These are phyloP conservation scores for Endomychus coccineus DNA, from an alignment of 2,888 invertebrate genomes.

Conservation along the genomic window DNA sequence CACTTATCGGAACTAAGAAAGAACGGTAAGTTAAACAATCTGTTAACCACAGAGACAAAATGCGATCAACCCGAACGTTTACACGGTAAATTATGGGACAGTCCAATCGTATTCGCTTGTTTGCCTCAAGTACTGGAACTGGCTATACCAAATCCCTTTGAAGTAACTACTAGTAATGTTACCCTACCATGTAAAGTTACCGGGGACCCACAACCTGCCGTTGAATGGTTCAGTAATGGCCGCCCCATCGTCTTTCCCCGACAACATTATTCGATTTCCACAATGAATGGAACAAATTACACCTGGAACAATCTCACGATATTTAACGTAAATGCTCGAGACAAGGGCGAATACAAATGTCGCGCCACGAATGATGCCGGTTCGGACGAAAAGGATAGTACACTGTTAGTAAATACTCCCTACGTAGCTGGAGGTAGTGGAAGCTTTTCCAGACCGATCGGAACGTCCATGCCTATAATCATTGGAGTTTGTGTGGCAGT, in stretches of 20 bases:
- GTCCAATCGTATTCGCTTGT: constrained; percentile 71
- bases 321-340: constrained; percentile 43
- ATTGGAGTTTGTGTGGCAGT: constrained; percentile 46
- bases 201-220: constrained; percentile 69
- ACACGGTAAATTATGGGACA: constrained; percentile 65
- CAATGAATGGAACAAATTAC: constrained; percentile 28
- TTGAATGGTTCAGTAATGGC: constrained; percentile 66
- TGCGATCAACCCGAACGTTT: constrained; percentile 65
- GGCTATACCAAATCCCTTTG: constrained; percentile 48
- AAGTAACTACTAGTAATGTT: constrained; percentile 56
- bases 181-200: constrained; percentile 68
- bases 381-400: constrained; percentile 66
- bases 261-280: constrained; percentile 39
- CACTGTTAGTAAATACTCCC: constrained; percentile 45
- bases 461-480: constrained; percentile 44
- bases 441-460: constrained; percentile 21
- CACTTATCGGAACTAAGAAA: constrained; percentile 70
- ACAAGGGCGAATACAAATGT: constrained; percentile 55
- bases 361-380: constrained; percentile 78
- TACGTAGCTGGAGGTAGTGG: constrained; percentile 32
- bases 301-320: constrained; percentile 56
- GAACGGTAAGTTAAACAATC: constrained; percentile 63
- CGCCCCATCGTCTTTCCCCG: constrained; percentile 51
- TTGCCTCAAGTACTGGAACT: constrained; percentile 67
- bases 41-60: constrained; percentile 67